Evolutionary conservation across 2,797 vertebrate genomes (phyloP), one percentile per base, ranked within the genome.

Genomic region (Protosalanx chinensis): DNA sequence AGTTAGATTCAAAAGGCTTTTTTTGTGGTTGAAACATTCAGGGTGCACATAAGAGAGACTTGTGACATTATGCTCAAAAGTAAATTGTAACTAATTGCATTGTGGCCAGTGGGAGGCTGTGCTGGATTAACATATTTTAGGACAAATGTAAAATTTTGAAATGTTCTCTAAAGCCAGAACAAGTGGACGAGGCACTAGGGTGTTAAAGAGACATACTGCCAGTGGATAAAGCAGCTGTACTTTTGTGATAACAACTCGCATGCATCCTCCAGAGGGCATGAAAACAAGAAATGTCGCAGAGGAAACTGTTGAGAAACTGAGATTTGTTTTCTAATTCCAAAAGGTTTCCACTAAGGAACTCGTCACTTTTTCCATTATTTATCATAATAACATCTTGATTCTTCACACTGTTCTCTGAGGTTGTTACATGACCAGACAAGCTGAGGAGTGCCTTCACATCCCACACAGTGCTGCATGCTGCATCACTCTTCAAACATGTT

Each of bases 1-100:
- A 68, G 56, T 53, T 57, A 32, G 27, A 83, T 80, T 72, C 7
- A 77, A 79, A 86, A 82, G 67, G 29, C 51, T 41, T 72, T 82
- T n/a, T 85, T 85, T 66, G 75, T 61, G 67, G n/a, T 64, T 70
- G 51, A 62, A 30, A 35, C 41, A 73, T 57, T 68, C 59, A 27
- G 51, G 18, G 10, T n/a, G 15, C 76, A 66, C 32, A 69, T 29
- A 53, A 73, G 64, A 6, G 32, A 63, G 15, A 73, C 23, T 16
- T 72, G 41, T 62, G 68, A 57, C 72, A 76, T 57, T 49, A 20
- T n/a, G 12, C 15, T 46, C 7, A 46, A 46, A 56, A 16, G 51
- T 56, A 16, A 56, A 8, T 32, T 20, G 33, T 73, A 49, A 64
- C 35, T 61, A 46, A 46, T 72, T 58, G 56, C 33, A 66, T 75